Evolutionary conservation across 2,888 invertebrate species (phyloP), one percentile per base, ranked within the genome.

Genomic region (Octodonta nipae): DNA sequence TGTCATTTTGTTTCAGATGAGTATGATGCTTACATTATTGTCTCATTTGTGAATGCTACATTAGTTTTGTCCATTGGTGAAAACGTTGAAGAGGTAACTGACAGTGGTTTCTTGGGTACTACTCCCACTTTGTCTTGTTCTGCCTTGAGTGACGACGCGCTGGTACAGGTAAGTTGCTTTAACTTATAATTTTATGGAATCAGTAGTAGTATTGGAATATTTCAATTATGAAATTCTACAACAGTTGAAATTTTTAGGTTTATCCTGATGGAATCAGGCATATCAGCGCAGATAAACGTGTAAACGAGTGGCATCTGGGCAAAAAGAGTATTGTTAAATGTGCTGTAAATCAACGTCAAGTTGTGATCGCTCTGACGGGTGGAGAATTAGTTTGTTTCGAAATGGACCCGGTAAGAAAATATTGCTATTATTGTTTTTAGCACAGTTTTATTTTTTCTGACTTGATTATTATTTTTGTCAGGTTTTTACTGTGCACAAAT

Each of bases 81-180:
- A 65, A 98, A 96, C 8, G 98, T 99, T n/a, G 98, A 99, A 65
- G 98, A 99, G 79, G 98, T 98, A 13, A 93, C 96, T 0, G 98
- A 99, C 64, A 96, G 96, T 40, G 98, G 98, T 26, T 98, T 99
- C 63, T 70, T 98, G 52, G 96, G 96, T 37, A 98, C 96, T 0
- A 96, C 96, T 1, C 95, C 96, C 0, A 99, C 98, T 0, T 68
- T 99, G n/a, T 87, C 91, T 41, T 98, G 98, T 64, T 91, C 93
- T 6, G 88, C 95, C 17, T 73, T 99, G 15, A 96, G 96, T 33
- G 95, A 89, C 54, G 96, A 99, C 65, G 93, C 96, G 1, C 67
- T 98, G 13, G 92, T 98, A 1, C 98, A 98, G 73, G 93, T 83
- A 44, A 35, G 36, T 22, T 22, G 3, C n/a, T 22, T 22, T 22